Percentiles rank a stretch among this genome's conserved stretches.
Evolutionary conservation across 2,888 invertebrate genomes (phyloP).

Genomic region (Drosophila multiciliata): DNA sequence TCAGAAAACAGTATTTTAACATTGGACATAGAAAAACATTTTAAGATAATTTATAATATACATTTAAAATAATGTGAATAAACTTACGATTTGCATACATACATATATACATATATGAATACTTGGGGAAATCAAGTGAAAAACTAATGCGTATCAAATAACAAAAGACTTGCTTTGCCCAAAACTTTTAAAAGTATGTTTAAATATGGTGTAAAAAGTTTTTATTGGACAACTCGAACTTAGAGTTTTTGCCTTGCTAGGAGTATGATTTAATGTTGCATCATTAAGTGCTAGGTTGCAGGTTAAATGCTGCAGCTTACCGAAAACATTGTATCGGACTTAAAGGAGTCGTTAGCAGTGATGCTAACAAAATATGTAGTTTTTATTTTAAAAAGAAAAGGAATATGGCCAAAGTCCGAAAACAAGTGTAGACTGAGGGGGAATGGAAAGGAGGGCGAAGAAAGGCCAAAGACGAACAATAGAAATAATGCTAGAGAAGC

Average conservation of each 20-base stretch:
- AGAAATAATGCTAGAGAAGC: conserved; percentile 18
- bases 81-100: neutral
- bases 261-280: neutral
- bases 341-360: neutral
- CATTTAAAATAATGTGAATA: neutral
- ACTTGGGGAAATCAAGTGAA: too few relatives aligned
- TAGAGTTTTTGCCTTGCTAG: neutral
- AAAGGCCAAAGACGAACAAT: conserved; percentile 25
- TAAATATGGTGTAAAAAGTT: neutral
- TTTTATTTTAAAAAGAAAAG: conserved; percentile 26
- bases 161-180: neutral
- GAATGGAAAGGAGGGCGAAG: neutral
- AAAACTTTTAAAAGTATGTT: too few relatives aligned
- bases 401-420: conserved; percentile 14
- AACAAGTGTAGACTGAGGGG: neutral
- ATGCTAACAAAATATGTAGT: conserved; percentile 31
- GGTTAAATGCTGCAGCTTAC: neutral
- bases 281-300: neutral
- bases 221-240: neutral
- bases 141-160: neutral
- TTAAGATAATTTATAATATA: neutral
- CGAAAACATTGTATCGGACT: neutral
- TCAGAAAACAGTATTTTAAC: neutral
- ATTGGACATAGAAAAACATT: neutral
- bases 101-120: too few relatives aligned